Percentiles rank a stretch among this genome's conserved stretches.
Evolutionary conservation across 1,140 invertebrate genomes (phyloP).

Genomic region (Drosophila malerkotliana): DNA sequence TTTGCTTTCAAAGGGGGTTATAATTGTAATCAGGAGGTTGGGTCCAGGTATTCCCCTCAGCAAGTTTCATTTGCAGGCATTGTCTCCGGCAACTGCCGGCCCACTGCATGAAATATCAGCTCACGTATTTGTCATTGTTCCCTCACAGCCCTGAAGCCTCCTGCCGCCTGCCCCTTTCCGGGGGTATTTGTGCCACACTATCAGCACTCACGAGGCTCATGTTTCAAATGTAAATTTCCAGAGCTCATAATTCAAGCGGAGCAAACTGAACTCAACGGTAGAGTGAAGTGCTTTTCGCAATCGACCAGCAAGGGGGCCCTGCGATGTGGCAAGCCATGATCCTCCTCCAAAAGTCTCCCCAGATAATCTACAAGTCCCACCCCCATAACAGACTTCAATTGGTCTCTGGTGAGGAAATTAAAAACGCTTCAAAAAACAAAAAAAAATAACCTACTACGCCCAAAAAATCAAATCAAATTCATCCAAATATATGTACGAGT

Average conservation of each 20-base stretch:
- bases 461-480: conserved; percentile 1
- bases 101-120: conserved; percentile 41
- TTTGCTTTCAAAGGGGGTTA: conserved; percentile 9
- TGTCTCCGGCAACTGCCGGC: not conserved
- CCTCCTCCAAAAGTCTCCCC: not conserved
- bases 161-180: not conserved
- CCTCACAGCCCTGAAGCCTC: not conserved
- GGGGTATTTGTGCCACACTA: conserved; percentile 37
- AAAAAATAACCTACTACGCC: conserved; percentile 48
- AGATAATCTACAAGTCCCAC: not conserved
- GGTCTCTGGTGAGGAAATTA: conserved; percentile 68
- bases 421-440: conserved; percentile 63
- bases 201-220: conserved; percentile 72
- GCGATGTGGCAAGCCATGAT: conserved; percentile 8
- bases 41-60: conserved; percentile 22
- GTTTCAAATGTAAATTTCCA: conserved; percentile 58
- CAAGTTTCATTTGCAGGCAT: conserved; percentile 7
- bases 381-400: conserved; percentile 52
- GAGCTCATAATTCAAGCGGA: conserved; percentile 30
- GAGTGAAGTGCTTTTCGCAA: conserved; percentile 66
- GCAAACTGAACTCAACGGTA: conserved; percentile 23
- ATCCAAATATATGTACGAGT: conserved; percentile 36
- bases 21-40: conserved; percentile 6
- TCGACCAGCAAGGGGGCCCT: conserved; percentile 6
- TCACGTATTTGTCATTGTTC: conserved; percentile 56